A percentile compares a stretch with the other conserved stretches of the same genome.
Conservation (phyloP, 37 sponge, comb jelly and placozoan species). For the Theonella swinhoei region DNA sequence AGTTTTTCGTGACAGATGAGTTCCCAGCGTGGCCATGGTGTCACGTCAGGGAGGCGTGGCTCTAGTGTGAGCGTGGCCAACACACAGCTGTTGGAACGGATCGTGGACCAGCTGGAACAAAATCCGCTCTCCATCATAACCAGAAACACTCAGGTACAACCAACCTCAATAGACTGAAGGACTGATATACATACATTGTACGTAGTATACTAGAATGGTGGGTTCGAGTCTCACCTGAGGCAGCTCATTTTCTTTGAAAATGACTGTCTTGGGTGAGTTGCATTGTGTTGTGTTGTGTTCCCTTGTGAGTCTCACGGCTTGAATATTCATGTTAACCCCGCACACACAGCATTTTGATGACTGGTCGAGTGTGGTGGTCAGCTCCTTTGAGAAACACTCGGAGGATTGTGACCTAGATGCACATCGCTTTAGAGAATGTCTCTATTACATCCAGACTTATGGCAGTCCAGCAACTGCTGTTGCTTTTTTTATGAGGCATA, state of each 20-base stretch:
- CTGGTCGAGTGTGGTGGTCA: conserved; percentile 32
- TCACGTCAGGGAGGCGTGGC: not conserved
- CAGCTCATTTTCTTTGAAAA: too few relatives aligned
- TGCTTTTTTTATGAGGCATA: conserved; percentile 79
- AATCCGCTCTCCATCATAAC: conserved; percentile 39
- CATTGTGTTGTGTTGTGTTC: too few relatives aligned
- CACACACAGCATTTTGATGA: conserved; percentile 45
- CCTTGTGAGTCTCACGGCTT: not conserved
- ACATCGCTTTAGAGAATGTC: conserved; percentile 78
- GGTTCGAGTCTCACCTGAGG: too few relatives aligned
- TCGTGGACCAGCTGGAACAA: conserved; percentile 66
- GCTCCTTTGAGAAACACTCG: conserved; percentile 7
- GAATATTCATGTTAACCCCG: too few relatives aligned
- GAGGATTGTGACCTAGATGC: conserved; percentile 61
- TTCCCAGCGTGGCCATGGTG: conserved; percentile 24
- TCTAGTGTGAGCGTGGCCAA: not conserved
- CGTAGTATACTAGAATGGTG: not conserved
- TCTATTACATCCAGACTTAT: conserved; percentile 83
- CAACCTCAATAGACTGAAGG: too few relatives aligned
- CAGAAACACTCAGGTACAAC: conserved; percentile 18
- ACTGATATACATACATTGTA: too few relatives aligned
- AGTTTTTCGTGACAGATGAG: conserved; percentile 34
- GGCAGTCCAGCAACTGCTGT: conserved; percentile 63
- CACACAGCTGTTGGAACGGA: conserved; percentile 39
- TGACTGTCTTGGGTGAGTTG: too few relatives aligned